Percentiles rank a stretch among this genome's conserved stretches.
Conservation (phyloP, 2,797 vertebrate species). For the Cossypha niveicapilla region DNA sequence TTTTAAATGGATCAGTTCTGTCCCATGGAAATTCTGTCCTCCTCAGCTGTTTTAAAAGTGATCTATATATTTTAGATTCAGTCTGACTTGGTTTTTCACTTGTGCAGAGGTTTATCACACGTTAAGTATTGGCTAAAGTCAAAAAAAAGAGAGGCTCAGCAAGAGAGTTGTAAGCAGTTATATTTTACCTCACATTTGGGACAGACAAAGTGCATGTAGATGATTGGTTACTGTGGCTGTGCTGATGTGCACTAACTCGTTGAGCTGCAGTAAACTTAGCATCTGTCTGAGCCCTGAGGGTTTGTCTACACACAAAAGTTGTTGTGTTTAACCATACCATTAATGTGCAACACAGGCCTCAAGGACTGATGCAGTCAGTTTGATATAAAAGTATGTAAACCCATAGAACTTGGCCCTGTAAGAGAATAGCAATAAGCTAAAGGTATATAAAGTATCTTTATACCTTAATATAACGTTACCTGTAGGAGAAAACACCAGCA, state of each 20-base stretch:
- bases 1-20: background rate
- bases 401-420: background rate
- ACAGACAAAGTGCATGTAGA: background rate
- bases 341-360: background rate
- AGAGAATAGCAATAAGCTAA: background rate
- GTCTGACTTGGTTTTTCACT: background rate
- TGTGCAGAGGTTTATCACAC: background rate
- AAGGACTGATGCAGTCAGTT: background rate
- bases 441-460: background rate
- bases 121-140: background rate
- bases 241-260: constrained; percentile 7
- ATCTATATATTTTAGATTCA: background rate
- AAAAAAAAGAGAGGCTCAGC: background rate
- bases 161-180: background rate
- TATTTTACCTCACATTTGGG: background rate
- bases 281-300: constrained; percentile 11
- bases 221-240: background rate
- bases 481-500: background rate
- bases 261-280: background rate
- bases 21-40: background rate
- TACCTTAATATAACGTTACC: background rate
- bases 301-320: background rate
- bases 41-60: background rate
- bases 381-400: constrained; percentile 7
- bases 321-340: background rate